Base-by-base conservation (phyloP, 2,888 invertebrate species). In the Phrixothrix hirtus region DNA sequence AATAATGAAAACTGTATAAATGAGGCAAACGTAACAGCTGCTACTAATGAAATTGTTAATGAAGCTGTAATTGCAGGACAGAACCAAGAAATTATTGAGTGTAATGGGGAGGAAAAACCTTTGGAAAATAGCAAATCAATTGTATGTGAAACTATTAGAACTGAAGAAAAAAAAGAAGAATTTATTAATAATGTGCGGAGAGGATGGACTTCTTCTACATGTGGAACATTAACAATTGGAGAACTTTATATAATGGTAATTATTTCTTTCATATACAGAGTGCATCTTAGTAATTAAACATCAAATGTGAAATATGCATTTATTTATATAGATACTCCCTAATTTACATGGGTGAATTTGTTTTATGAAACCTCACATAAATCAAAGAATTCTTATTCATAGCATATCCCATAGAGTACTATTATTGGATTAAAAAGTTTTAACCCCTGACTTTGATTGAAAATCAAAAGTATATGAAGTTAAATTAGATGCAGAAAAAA, bases 171-270 rank as follows among this genome's bases (percentile, higher is more conserved):
- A 29, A 57, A 60, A 30, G 56, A 60, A 27, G 55, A 58, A 29
- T 64, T 70, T 57, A 71, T 75, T 30, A 61, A 61, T 14, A 81
- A 80, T 69, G 78, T 85, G 10, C 73, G 77, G 54, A 76, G 78
- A 51, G 95, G 95, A 0, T 95, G 95, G 94, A 92, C 89, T 42
- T 70, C 82, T 5, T 77, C 82, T 10, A 88, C 87, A 68, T 85
- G 88, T 1, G 88, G 88, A 4, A 86, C 88, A 21, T 81, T 95
- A 30, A 92, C 92, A 2, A 81, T 96, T 17, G 95, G 95, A 0
- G 95, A 96, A 76, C 76, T 95, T 46, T 95, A 93, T 76, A 79
- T 95, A 37, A 92, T 95, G 86, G 88, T 91, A 68, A 78, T 77
- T 27, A 29, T 11, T 15, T 44, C 36, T 46, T 13, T 15, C n/a